phyloP scores from a whole-genome alignment of 1,140 invertebrate genomes.

The Sarcophaga peregrina region DNA sequence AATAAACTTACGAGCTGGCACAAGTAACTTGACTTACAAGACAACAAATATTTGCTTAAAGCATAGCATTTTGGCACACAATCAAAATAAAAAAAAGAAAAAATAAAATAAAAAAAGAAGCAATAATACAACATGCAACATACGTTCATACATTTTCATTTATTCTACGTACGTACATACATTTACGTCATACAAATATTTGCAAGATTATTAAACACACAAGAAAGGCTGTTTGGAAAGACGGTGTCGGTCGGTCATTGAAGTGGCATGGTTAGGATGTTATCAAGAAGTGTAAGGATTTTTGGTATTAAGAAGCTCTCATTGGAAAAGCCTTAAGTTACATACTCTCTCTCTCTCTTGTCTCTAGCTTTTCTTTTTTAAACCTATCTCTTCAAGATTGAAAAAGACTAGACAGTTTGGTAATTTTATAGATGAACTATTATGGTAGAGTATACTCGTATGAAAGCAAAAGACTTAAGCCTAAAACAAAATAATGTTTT shows the following conservation, averaged over 20 bases:
- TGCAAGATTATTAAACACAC: not conserved
- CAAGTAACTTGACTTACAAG: constrained; percentile 13
- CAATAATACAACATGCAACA: not conserved
- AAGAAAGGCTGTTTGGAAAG: not conserved
- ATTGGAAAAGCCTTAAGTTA: constrained; percentile 15
- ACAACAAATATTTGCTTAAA: constrained; percentile 38
- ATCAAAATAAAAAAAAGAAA: not conserved
- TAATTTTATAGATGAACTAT: not conserved
- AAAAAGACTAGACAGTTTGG: constrained; percentile 31
- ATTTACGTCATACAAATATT: not conserved
- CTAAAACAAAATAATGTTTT: constrained; percentile 24
- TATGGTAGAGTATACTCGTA: not conserved
- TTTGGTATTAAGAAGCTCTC: not conserved
- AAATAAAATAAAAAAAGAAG: not conserved
- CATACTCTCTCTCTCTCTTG: too few relatives aligned
- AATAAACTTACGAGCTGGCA: not conserved
- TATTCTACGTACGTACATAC: not conserved
- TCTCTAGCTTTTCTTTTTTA: not conserved
- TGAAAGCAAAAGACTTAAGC: not conserved
- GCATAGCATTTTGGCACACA: constrained; percentile 27
- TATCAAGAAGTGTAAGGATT: constrained; percentile 7
- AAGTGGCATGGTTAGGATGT: too few relatives aligned
- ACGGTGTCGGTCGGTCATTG: too few relatives aligned
- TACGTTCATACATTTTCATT: not conserved
- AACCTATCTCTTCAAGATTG: not conserved